Percentiles rank a stretch among this genome's conserved stretches.
Conservation (phyloP, 2,797 vertebrate genomes). For the Sebastes ruberrimus region DNA sequence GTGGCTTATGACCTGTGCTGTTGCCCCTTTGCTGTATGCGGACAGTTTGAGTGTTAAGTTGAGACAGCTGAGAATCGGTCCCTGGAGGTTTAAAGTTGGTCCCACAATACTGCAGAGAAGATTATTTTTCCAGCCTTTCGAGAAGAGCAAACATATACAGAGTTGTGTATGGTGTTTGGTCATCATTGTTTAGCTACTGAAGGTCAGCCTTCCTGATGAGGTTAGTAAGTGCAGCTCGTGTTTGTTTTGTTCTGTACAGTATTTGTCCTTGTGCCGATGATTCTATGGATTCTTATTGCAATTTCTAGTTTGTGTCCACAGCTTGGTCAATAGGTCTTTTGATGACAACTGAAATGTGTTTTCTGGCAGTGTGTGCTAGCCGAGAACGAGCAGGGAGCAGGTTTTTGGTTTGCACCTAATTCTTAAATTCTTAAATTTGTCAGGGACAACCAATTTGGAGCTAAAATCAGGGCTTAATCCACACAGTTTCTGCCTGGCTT, state of each 20-base stretch:
- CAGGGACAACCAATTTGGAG: neutral
- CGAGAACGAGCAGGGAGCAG: neutral
- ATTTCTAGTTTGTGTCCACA: neutral
- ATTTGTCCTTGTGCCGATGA: neutral
- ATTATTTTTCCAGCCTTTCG: neutral
- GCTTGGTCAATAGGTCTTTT: neutral
- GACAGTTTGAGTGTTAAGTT: neutral
- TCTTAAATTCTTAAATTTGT: too few species aligned
- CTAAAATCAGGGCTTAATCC: neutral
- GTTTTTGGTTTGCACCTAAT: neutral
- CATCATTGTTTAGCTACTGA: neutral
- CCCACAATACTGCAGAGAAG: neutral
- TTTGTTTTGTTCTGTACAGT: neutral
- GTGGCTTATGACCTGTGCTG: neutral
- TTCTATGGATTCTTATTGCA: neutral
- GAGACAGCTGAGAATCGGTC: neutral
- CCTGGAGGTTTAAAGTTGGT: neutral
- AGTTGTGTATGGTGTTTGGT: neutral
- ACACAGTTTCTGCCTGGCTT: neutral
- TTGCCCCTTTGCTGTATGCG: neutral
- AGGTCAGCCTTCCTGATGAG: neutral
- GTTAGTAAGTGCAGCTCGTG: neutral
- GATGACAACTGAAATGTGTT: neutral
- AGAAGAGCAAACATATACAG: neutral
- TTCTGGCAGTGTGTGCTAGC: neutral